These are phyloP conservation scores for Neoniphon sammara DNA, from an alignment of 2,797 vertebrate genomes.

Conservation along the genomic window DNA sequence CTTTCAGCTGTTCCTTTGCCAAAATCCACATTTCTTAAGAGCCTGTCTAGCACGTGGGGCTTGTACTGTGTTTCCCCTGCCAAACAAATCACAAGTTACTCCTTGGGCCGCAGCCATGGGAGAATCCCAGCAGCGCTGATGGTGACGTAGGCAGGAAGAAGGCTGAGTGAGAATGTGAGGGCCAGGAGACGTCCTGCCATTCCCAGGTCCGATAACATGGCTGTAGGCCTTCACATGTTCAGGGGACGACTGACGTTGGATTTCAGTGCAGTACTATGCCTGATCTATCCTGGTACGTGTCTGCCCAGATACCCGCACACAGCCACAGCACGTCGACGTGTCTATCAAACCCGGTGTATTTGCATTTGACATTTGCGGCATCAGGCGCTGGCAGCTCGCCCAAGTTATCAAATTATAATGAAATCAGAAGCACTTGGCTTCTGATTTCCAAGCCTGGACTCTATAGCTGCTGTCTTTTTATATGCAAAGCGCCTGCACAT, in stretches of 20 bases:
- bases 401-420: constrained; percentile 59
- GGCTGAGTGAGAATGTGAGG: constrained; percentile 45
- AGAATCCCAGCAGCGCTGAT: constrained; percentile 74
- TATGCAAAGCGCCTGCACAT: not conserved
- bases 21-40: constrained; percentile 75
- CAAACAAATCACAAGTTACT: constrained; percentile 75
- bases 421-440: constrained; percentile 33
- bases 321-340: constrained; percentile 61
- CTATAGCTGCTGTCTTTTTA: constrained; percentile 24
- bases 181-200: constrained; percentile 58
- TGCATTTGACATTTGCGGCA: constrained; percentile 57
- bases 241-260: constrained; percentile 20
- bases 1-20: constrained; percentile 81
- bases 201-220: constrained; percentile 38
- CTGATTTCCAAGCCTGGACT: not conserved
- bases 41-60: constrained; percentile 65
- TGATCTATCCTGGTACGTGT: constrained; percentile 57
- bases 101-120: constrained; percentile 72
- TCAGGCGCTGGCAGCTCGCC: constrained; percentile 45
- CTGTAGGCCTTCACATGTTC: constrained; percentile 36
- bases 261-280: not conserved
- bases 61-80: constrained; percentile 70
- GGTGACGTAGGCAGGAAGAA: constrained; percentile 55
- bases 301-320: constrained; percentile 72
- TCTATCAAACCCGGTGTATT: constrained; percentile 63